Base-by-base conservation (phyloP, 2,888 invertebrate genomes). In the Lochmaea crataegi region DNA sequence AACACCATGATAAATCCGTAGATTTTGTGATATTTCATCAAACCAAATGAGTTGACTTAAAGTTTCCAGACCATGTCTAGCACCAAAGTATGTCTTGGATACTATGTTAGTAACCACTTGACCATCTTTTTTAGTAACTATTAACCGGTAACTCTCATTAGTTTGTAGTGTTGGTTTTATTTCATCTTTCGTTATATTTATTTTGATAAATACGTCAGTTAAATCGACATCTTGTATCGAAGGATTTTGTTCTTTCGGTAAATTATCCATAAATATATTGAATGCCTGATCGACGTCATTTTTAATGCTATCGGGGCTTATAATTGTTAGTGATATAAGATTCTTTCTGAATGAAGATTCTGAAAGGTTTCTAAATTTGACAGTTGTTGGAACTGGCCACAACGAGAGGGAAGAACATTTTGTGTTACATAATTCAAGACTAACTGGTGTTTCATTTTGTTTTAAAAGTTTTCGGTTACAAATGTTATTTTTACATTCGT, bases 341-440 rank as follows among this genome's bases (percentile, higher is more conserved):
- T 88, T 86, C n/a, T 89, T 86, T 53, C 87, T 85, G 66, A 92
- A 90, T 42, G 90, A 88, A 18, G 90, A 87, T 57, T 91, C 90
- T 68, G 89, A 89, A 6, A 89, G 89, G 72, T 91, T 91, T 6
- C 92, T 88, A 75, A 89, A 86, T 38, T 90, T 88, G 73, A 90
- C 89, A 0, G 90, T 90, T 10, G 92, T 93, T 57, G 94, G 94
- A 84, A 91, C 91, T 26, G 94, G 94, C 94, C 94, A 94, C 53
- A 94, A 88, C 75, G 93, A 91, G 14, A 89, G 89, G 72, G 89
- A 87, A 16, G 91, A 91, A 84, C 94, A 94, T 11, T 92, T 88
- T 89, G 94, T 93, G 78, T 91, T 91, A 85, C 94, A 94, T 11
- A 92, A 92, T 64, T 90, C 89, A 77, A 93, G 87, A 9, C 92